phyloP scores from a whole-genome alignment of 2,113 vertebrate genomes.

The Cinclus cinclus region DNA sequence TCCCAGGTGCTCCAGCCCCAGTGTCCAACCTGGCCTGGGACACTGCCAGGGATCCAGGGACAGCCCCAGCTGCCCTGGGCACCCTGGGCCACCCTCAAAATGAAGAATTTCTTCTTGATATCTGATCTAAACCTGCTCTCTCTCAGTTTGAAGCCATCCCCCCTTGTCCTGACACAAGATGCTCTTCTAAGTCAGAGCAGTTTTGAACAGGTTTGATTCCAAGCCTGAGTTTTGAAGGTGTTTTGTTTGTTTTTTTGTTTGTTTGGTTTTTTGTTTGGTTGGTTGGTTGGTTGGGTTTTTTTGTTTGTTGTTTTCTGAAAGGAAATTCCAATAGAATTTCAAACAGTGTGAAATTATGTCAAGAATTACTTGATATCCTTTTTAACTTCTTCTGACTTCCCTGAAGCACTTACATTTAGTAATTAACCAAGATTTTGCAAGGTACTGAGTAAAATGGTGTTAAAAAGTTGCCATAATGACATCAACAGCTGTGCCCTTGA shows the following conservation, averaged over 20 bases:
- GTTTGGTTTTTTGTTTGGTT: neutral
- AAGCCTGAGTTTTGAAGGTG: neutral
- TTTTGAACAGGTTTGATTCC: neutral
- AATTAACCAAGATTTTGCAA: conserved; percentile 3
- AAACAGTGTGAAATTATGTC: neutral
- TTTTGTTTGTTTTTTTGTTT: neutral
- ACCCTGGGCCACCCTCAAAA: neutral
- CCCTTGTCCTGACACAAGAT: neutral
- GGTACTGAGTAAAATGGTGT: neutral
- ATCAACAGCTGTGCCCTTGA: neutral
- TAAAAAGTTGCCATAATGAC: neutral
- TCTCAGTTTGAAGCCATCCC: neutral
- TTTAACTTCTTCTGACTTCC: neutral
- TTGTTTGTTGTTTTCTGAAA: neutral
- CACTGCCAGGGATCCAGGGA: neutral
- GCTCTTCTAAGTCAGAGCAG: neutral
- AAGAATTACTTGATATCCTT: neutral
- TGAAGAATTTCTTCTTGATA: neutral
- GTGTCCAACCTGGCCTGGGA: rapidly evolving
- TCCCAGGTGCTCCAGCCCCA: neutral
- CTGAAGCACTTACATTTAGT: neutral
- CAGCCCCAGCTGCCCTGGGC: neutral
- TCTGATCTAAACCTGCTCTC: neutral
- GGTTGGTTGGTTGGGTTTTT: too few relatives aligned
- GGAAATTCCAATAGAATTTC: neutral